phyloP scores from a whole-genome alignment of 2,113 vertebrate genomes.

The Cavia aperea region DNA sequence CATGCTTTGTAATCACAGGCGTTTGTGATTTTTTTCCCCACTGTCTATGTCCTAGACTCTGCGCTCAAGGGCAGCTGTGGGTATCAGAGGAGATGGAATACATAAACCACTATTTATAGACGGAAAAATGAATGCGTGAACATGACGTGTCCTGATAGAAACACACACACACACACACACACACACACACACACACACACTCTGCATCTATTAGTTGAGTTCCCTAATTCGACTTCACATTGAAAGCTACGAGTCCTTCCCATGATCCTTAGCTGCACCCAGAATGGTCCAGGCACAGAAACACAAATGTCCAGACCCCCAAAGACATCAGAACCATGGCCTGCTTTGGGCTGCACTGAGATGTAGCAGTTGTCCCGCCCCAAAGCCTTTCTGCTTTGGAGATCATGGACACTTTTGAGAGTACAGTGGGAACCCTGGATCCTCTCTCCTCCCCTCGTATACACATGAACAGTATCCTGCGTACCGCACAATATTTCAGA shows the following conservation, averaged over 20 bases:
- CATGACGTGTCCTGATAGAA: not conserved
- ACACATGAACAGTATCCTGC: not conserved
- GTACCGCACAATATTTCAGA: not conserved
- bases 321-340: not conserved
- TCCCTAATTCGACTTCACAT: not conserved
- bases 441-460: not conserved
- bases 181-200: not conserved
- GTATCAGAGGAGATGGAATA: not conserved
- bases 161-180: not conserved
- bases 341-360: not conserved
- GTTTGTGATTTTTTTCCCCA: not conserved
- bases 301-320: not conserved
- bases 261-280: too few relatives aligned
- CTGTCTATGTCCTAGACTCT: not conserved
- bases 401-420: not conserved
- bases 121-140: not conserved
- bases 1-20: not conserved
- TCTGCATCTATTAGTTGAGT: not conserved
- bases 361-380: not conserved
- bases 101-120: not conserved
- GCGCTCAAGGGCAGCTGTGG: not conserved
- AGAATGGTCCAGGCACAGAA: not conserved
- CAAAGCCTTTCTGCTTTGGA: not conserved
- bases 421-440: too few relatives aligned
- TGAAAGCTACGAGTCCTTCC: not conserved